These are phyloP conservation scores for Enteromius afrohamiltoni DNA, from an alignment of 2,797 vertebrate species.

Conservation along the genomic window DNA sequence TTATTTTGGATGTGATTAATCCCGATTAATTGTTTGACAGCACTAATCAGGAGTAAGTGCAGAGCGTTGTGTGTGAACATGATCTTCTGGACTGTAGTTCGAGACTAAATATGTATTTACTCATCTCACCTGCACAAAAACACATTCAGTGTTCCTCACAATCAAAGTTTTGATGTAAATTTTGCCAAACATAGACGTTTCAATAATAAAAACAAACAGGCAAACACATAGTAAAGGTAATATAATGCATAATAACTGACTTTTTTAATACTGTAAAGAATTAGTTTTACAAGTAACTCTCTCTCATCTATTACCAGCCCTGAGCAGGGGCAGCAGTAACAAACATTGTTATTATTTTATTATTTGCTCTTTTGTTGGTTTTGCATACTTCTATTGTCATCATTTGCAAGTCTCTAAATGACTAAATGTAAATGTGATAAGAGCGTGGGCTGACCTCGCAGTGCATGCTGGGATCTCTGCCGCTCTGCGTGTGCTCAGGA, in stretches of 20 bases:
- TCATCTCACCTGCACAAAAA: too few relatives aligned
- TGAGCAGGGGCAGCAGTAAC: neutral
- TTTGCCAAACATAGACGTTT: neutral
- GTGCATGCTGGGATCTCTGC: slow-evolving; percentile 94
- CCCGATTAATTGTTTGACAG: too few relatives aligned
- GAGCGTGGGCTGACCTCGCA: slow-evolving; percentile 85
- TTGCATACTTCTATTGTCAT: too few relatives aligned
- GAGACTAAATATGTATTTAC: too few relatives aligned
- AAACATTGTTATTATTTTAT: neutral
- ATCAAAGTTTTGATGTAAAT: neutral
- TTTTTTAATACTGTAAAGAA: neutral
- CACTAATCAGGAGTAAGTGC: too few relatives aligned
- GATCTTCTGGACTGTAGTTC: too few relatives aligned
- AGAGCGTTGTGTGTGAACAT: too few relatives aligned
- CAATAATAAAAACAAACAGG: neutral
- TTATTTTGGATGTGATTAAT: too few relatives aligned
- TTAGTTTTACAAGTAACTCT: neutral
- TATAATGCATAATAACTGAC: neutral
- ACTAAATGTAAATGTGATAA: neutral
- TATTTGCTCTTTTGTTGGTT: neutral
- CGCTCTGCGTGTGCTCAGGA: slow-evolving; percentile 98
- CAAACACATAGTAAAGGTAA: too few relatives aligned
- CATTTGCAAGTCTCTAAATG: neutral
- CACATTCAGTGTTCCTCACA: too few relatives aligned
- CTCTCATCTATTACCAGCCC: neutral